Base-by-base conservation (phyloP, 2,113 vertebrate species). In the Macquaria australasica region DNA sequence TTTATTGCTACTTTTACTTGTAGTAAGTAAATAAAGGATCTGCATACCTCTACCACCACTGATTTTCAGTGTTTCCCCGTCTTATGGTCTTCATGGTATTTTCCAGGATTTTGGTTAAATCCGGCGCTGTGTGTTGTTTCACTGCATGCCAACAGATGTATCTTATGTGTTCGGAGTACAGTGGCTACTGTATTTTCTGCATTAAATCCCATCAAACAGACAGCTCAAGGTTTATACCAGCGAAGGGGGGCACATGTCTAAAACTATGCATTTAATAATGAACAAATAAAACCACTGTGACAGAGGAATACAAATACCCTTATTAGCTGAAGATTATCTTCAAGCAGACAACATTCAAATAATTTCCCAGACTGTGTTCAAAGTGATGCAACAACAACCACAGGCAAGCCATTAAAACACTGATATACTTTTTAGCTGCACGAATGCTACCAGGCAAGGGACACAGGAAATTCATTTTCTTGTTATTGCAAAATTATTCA, bases 401-500 rank as follows among this genome's bases (percentile, higher is more conserved):
- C 80, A 89, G 86, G 91, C 88, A 79, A 88, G 82, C 87, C 73
- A 90, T 89, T 93, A 91, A 91, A 90, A 83, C 87, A 83, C 59
- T 83, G 88, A 86, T 75, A 79, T 83, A 85, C 71, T 59, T 81
- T 86, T 90, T 91, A 88, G 88, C 81, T 73, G 62, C 77, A 55
- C 48, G 11, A 89, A 81, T 50, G 78, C 80, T 79, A 86, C 63
- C 87, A 76, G 88, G 84, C 90, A 5, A 84, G 77, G 84, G 88
- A 88, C 74, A 59, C 80, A 84, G 81, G 80, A 91, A 88, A 94
- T 92, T 93, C 74, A 91, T 91, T 93, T 92, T 91, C 88, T 77
- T 79, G 78, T 93, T 91, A 93, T 94, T 94, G 88, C 84, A 87
- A 94, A 92, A 91, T 93, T 90, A 95, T 95, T 95, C 87, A 93